A percentile compares a stretch with the other conserved stretches of the same genome.
These are phyloP conservation scores for Eumerus sabulonum DNA, from an alignment of 2,888 invertebrate species.

Conservation along the genomic window DNA sequence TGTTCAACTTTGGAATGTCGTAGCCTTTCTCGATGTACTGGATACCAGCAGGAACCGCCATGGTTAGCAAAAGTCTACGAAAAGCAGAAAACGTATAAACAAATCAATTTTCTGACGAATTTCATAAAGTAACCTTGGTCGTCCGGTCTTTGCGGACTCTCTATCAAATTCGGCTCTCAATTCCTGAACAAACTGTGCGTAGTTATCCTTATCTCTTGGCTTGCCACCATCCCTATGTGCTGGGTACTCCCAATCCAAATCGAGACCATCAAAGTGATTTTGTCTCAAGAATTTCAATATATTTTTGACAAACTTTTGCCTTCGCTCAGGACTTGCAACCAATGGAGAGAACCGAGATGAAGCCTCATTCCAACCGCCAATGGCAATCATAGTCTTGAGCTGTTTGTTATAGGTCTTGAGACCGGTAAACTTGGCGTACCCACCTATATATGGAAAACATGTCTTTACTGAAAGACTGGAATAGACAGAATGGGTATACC, in stretches of 20 bases:
- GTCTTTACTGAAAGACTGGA: neutral
- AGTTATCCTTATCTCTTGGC: slow-evolving; percentile 91
- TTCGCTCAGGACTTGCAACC: slow-evolving; percentile 87
- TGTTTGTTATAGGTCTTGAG: slow-evolving; percentile 95
- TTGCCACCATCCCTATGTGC: slow-evolving; percentile 83
- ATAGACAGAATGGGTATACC: slow-evolving; percentile 80
- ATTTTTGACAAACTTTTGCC: slow-evolving; percentile 91
- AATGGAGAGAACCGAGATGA: slow-evolving; percentile 92
- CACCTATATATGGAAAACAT: slow-evolving; percentile 82
- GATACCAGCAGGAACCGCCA: slow-evolving; percentile 96
- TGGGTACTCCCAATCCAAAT: slow-evolving; percentile 90
- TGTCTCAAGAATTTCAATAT: slow-evolving; percentile 91
- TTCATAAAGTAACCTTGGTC: slow-evolving; percentile 79
- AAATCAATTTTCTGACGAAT: neutral
- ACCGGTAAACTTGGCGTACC: slow-evolving; percentile 95
- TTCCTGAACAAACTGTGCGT: slow-evolving; percentile 92
- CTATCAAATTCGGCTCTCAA: slow-evolving; percentile 92
- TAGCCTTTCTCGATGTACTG: slow-evolving; percentile 96
- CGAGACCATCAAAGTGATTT: slow-evolving; percentile 95
- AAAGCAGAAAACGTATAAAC: neutral
- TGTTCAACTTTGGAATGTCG: slow-evolving; percentile 91
- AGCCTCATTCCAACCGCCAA: slow-evolving; percentile 97
- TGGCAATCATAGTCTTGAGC: slow-evolving; percentile 92
- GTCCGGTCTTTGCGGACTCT: slow-evolving; percentile 90
- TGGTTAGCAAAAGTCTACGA: slow-evolving; percentile 87